Evolutionary conservation across 2,797 vertebrate genomes (phyloP).

Genomic region (Hemitrygon akajei): DNA sequence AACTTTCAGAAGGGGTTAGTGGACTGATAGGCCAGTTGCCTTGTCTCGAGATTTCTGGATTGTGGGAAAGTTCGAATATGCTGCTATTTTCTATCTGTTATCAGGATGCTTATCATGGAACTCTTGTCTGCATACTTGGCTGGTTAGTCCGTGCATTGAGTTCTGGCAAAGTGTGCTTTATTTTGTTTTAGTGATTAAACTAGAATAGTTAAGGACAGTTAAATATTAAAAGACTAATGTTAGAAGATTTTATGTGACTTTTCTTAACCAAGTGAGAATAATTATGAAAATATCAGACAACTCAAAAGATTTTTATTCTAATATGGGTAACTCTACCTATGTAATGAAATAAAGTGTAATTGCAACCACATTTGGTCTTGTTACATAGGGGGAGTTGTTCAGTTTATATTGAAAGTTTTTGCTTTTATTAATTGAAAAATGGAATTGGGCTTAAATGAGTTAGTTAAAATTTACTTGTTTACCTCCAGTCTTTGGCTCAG

Average conservation of each 20-base stretch:
- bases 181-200: conserved; percentile 29
- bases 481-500: neutral
- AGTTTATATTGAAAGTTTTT: neutral
- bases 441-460: neutral
- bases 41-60: conserved; percentile 54
- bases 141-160: conserved; percentile 74
- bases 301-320: too few species aligned
- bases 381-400: too few species aligned
- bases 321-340: too few species aligned
- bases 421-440: neutral
- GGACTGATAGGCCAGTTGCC: conserved; percentile 36
- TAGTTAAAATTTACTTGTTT: neutral
- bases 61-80: conserved; percentile 95
- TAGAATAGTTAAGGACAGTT: conserved; percentile 10
- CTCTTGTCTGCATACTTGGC: conserved; percentile 75
- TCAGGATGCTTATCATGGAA: conserved; percentile 76
- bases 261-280: neutral
- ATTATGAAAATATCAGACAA: neutral
- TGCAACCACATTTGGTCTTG: neutral
- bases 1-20: conserved; percentile 24
- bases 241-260: conserved; percentile 15
- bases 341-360: too few species aligned
- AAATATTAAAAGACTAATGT: conserved; percentile 14
- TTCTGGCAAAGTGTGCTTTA: conserved; percentile 55
- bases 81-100: conserved; percentile 93